Base-by-base conservation (phyloP, 2,888 invertebrate species). In the Cryptocephalus moraei region DNA sequence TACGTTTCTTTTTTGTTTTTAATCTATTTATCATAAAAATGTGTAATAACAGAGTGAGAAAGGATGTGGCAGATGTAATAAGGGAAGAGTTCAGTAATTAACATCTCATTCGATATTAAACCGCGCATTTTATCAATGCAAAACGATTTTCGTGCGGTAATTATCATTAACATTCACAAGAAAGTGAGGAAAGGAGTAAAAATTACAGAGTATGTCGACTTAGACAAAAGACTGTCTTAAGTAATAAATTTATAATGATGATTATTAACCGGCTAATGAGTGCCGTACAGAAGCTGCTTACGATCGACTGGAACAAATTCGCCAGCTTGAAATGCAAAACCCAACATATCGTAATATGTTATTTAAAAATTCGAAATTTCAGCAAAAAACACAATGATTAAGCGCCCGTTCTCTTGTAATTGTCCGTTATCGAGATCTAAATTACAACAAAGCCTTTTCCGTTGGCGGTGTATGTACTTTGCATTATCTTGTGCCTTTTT, bases 401-500 rank as follows among this genome's bases (percentile, higher is more conserved):
- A 45, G 44, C 41, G 45, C 45, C 50, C 55, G 59, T 61, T 60
- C 56, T 54, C 54, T 60, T 59, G 61, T 62, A 60, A 59, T 53
- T 62, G 61, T 58, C 60, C 59, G 59, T 56, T 58, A 51, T 49
- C 51, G 55, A 54, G 56, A 53, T 50, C 36, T 36, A 36, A 36
- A 36, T 36, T 36, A 12, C 36, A 11, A 36, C 36, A 12, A n/a
- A 11, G 11, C n/a, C 11, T 36, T 36, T 36, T 12, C 36, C 36
- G 36, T 36, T 36, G 39, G 40, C 40, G 51, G 38, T 42, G 40
- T 49, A 46, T 51, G 47, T 47, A 48, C 50, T 57, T 54, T 53
- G 50, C 52, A 58, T 59, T 61, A 59, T 59, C 59, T 58, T 60
- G 52, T 46, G 49, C 53, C 55, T 57, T 59, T 57, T 56, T 52